phyloP scores from a whole-genome alignment of 2,888 invertebrate species.

The Crepidodera aurea region DNA sequence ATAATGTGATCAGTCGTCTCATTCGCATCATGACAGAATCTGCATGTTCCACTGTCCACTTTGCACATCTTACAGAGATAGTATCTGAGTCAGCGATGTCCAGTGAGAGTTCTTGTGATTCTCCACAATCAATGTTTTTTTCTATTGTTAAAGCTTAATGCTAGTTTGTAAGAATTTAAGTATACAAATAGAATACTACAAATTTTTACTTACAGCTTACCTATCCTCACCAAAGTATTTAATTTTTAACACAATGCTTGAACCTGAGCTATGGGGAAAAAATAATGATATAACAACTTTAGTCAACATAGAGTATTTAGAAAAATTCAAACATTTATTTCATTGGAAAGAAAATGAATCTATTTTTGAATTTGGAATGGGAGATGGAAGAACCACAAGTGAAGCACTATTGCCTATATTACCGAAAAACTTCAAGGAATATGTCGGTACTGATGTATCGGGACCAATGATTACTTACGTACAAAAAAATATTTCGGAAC shows the following conservation, averaged over 20 bases:
- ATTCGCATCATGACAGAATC: too few species aligned
- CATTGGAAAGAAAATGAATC: slow-evolving; percentile 51
- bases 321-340: neutral
- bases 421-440: slow-evolving; percentile 25
- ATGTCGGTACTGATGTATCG: slow-evolving; percentile 27
- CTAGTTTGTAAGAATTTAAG: too few species aligned
- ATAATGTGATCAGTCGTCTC: too few species aligned
- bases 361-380: slow-evolving; percentile 77
- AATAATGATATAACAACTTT: neutral
- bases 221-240: too few species aligned
- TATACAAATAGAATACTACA: too few species aligned
- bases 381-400: slow-evolving; percentile 73
- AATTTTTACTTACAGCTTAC: too few species aligned
- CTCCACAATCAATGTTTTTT: too few species aligned
- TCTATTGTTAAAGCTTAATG: too few species aligned
- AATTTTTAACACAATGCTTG: neutral
- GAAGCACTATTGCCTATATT: slow-evolving; percentile 20
- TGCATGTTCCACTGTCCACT: too few species aligned
- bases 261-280: neutral
- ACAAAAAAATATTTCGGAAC: neutral
- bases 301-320: neutral
- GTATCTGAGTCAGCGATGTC: too few species aligned
- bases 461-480: slow-evolving; percentile 22
- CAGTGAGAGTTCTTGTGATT: too few species aligned
- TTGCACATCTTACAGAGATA: too few species aligned